Conservation (phyloP, 1,140 invertebrate genomes). For the Heliconius hewitsoni region DNA sequence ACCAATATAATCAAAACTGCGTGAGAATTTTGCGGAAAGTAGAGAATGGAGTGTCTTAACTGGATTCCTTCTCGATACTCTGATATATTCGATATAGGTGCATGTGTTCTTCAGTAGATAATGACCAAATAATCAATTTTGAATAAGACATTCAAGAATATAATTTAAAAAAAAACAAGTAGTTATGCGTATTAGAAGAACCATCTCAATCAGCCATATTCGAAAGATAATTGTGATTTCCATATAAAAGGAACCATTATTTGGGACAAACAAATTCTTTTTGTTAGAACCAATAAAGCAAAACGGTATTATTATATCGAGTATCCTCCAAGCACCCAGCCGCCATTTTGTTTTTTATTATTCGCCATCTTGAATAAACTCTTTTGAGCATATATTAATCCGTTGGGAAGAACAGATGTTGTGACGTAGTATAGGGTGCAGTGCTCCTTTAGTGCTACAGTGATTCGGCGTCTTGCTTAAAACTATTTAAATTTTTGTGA, state of each 20-base stretch:
- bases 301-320: constrained; percentile 35
- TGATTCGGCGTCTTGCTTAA: not conserved
- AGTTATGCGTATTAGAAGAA: not conserved
- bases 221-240: not conserved
- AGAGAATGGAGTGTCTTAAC: no score
- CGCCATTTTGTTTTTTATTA: constrained; percentile 68
- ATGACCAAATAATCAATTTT: no score
- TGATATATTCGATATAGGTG: no score
- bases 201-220: not conserved
- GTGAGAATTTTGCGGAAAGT: no score
- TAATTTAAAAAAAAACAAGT: not conserved
- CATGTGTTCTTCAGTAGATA: no score
- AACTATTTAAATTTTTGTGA: not conserved
- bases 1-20: no score
- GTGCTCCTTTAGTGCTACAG: constrained; percentile 29
- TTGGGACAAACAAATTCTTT: constrained; percentile 21
- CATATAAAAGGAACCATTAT: constrained; percentile 6
- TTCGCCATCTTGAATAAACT: constrained; percentile 63
- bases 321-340: constrained; percentile 56
- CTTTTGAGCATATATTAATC: constrained; percentile 61
- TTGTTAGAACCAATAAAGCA: constrained; percentile 36
- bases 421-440: constrained; percentile 49
- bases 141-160: no score
- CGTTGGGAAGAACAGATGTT: constrained; percentile 61
- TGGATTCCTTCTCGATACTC: no score